Evolutionary conservation across 2,797 vertebrate genomes (phyloP).

Genomic region (Simalia tracyae): DNA sequence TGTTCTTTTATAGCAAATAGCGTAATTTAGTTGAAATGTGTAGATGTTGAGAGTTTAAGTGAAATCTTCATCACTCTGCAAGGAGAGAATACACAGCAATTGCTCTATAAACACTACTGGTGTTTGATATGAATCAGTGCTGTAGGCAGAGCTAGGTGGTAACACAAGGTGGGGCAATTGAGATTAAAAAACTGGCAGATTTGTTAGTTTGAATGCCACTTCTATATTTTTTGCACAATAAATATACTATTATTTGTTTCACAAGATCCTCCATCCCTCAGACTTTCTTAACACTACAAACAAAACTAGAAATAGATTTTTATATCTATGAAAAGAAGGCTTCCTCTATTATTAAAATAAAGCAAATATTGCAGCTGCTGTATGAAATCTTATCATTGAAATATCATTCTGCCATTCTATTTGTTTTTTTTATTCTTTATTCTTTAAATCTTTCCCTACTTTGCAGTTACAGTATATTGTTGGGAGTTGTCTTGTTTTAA

Average conservation of each 20-base stretch:
- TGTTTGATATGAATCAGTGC: constrained; percentile 35
- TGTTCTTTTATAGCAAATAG: constrained; percentile 72
- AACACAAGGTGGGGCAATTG: constrained; percentile 1
- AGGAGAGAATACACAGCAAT: constrained; percentile 56
- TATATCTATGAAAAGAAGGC: background rate
- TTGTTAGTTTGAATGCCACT: background rate
- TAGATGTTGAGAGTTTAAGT: constrained; percentile 71
- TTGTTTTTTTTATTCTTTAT: background rate
- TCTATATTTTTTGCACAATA: background rate
- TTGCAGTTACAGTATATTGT: background rate
- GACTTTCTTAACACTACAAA: background rate
- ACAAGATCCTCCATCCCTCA: background rate
- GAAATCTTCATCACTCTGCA: constrained; percentile 67
- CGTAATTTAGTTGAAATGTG: constrained; percentile 73
- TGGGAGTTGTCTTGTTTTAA: background rate
- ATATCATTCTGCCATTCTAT: background rate
- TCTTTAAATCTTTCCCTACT: background rate
- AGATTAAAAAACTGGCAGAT: background rate
- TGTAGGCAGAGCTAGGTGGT: constrained; percentile 16
- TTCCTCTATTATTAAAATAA: constrained; percentile 6
- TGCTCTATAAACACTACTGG: constrained; percentile 46
- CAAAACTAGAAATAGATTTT: background rate
- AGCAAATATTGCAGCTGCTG: background rate
- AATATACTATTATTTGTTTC: background rate
- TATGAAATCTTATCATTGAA: background rate